A percentile compares a stretch with the other conserved stretches of the same genome.
These are phyloP conservation scores for Clamator glandarius DNA, from an alignment of 2,797 vertebrate genomes.

Conservation along the genomic window DNA sequence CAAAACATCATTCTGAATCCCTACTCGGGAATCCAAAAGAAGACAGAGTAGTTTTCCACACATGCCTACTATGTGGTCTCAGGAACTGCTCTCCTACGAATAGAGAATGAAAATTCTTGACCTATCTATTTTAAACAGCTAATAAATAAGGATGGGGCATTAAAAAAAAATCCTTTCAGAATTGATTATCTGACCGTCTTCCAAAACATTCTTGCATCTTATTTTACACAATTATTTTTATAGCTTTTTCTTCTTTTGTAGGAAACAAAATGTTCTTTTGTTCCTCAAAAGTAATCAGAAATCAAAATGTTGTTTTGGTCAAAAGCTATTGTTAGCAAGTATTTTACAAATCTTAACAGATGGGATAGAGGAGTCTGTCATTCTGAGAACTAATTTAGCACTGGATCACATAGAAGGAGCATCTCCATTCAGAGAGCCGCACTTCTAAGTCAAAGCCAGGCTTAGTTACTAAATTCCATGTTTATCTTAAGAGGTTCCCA, in stretches of 20 bases:
- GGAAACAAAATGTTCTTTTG: not conserved
- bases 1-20: constrained; percentile 22
- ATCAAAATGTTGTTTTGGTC: constrained; percentile 38
- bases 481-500: constrained; percentile 15
- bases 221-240: constrained; percentile 28
- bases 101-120: constrained; percentile 29
- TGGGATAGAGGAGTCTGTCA: not conserved
- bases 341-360: constrained; percentile 47
- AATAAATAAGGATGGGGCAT: constrained; percentile 43
- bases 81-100: not conserved
- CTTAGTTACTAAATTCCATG: constrained; percentile 15
- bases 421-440: not conserved
- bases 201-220: not conserved
- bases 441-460: constrained; percentile 5
- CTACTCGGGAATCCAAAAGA: constrained; percentile 15
- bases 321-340: constrained; percentile 41
- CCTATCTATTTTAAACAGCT: constrained; percentile 38
- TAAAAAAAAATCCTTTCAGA: not conserved
- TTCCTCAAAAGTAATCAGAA: not conserved
- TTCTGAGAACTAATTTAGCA: not conserved
- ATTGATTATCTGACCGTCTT: not conserved
- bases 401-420: constrained; percentile 3
- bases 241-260: not conserved
- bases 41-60: constrained; percentile 18
- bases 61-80: not conserved